phyloP scores from a whole-genome alignment of 2,113 vertebrate genomes.

The Taxidea taxus region DNA sequence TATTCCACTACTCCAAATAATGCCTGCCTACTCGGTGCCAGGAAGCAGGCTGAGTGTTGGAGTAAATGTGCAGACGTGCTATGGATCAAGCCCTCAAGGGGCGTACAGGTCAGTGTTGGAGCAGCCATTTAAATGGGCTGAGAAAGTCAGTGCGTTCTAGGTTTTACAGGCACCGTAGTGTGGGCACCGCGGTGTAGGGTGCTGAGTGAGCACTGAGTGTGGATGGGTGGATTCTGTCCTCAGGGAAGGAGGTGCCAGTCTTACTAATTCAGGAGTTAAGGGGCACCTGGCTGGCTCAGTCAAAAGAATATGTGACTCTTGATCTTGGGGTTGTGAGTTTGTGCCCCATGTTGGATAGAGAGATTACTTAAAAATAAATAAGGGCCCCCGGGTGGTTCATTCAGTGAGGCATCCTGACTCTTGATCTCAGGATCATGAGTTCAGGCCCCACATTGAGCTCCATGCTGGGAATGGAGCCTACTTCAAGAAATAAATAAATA shows the following conservation, averaged over 20 bases:
- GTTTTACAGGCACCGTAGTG: neutral
- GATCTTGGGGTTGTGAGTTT: neutral
- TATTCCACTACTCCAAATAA: neutral
- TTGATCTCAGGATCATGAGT: neutral
- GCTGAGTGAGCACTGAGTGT: neutral
- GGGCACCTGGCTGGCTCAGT: neutral
- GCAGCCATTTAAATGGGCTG: neutral
- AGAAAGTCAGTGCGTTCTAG: neutral
- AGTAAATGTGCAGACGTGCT: neutral
- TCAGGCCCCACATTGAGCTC: neutral
- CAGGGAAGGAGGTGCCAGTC: neutral
- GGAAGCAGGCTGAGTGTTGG: neutral
- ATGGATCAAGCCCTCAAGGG: neutral
- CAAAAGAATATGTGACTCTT: neutral
- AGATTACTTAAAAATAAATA: neutral
- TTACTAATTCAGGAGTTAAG: neutral
- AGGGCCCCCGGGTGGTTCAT: neutral
- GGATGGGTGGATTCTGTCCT: neutral
- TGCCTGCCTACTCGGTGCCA: neutral
- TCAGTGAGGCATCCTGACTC: neutral
- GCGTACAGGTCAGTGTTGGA: neutral
- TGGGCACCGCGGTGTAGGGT: neutral
- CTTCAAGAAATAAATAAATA: neutral
- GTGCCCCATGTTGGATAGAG: neutral
- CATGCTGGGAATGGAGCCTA: neutral